These are phyloP conservation scores for Campylorhamphus procurvoides DNA, from an alignment of 2,113 vertebrate species.

Conservation along the genomic window DNA sequence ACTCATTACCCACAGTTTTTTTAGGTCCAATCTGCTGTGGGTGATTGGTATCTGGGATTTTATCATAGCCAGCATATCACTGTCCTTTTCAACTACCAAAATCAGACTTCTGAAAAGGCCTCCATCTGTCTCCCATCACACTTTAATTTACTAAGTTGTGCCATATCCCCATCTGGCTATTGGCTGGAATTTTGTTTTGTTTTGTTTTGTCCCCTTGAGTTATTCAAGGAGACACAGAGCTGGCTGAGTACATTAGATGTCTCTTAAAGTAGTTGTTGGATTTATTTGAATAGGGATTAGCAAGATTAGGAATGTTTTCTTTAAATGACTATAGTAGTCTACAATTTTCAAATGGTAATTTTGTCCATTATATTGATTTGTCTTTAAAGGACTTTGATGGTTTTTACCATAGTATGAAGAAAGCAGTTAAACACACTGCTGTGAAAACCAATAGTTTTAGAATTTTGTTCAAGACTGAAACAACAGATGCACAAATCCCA, in stretches of 20 bases:
- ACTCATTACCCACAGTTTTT: background rate
- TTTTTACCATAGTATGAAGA: background rate
- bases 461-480: slow-evolving; percentile 11
- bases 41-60: background rate
- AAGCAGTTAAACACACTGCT: background rate
- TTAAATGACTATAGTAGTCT: background rate
- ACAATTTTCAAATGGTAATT: slow-evolving; percentile 20
- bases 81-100: background rate
- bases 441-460: background rate
- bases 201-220: slow-evolving; percentile 20
- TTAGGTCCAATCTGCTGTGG: background rate
- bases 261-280: slow-evolving; percentile 1
- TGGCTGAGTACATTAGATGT: slow-evolving; percentile 8
- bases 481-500: slow-evolving; percentile 11
- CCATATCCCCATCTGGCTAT: background rate
- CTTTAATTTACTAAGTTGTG: slow-evolving; percentile 7
- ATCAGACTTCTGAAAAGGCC: background rate
- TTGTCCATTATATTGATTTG: slow-evolving; percentile 35
- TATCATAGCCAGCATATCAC: background rate
- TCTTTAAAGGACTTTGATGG: background rate
- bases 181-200: background rate
- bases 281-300: slow-evolving; percentile 49
- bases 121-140: background rate
- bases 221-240: slow-evolving; percentile 18
- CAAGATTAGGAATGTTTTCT: slow-evolving; percentile 20